A percentile compares a stretch with the other conserved stretches of the same genome.
These are phyloP conservation scores for Fistularia tabacaria DNA, from an alignment of 2,797 vertebrate species.

Conservation along the genomic window DNA sequence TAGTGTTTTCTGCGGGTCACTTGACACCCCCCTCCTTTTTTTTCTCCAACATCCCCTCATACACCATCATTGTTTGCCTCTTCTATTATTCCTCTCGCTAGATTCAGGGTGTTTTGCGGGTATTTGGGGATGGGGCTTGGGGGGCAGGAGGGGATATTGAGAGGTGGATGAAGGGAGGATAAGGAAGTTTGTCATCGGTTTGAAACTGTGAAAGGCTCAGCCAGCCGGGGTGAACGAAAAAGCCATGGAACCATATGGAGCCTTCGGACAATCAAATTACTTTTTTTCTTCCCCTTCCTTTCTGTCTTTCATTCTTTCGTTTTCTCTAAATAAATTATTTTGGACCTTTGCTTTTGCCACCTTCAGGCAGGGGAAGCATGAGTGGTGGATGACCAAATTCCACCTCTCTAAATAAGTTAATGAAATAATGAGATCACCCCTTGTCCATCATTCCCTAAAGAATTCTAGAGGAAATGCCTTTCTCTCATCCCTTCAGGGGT, in stretches of 20 bases:
- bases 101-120: slow-evolving; percentile 71
- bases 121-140: slow-evolving; percentile 28
- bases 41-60: slow-evolving; percentile 49
- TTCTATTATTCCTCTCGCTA: slow-evolving; percentile 77
- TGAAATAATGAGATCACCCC: slow-evolving; percentile 72
- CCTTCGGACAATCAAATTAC: slow-evolving; percentile 71
- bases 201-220: slow-evolving; percentile 62
- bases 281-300: slow-evolving; percentile 36
- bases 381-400: slow-evolving; percentile 50
- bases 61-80: slow-evolving; percentile 66
- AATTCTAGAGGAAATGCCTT: slow-evolving; percentile 15
- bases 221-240: slow-evolving; percentile 59
- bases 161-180: slow-evolving; percentile 66
- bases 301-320: slow-evolving; percentile 33
- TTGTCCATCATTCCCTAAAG: slow-evolving; percentile 50
- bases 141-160: slow-evolving; percentile 45
- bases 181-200: slow-evolving; percentile 69
- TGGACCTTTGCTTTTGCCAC: slow-evolving; percentile 49
- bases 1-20: slow-evolving; percentile 78
- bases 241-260: slow-evolving; percentile 71
- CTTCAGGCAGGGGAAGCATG: slow-evolving; percentile 25
- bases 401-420: slow-evolving; percentile 70
- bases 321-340: slow-evolving; percentile 63
- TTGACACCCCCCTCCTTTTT: slow-evolving; percentile 67
- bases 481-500: slow-evolving; percentile 7